Evolutionary conservation across 2,888 invertebrate species (phyloP).

Genomic region (Boloria euphrosyne): DNA sequence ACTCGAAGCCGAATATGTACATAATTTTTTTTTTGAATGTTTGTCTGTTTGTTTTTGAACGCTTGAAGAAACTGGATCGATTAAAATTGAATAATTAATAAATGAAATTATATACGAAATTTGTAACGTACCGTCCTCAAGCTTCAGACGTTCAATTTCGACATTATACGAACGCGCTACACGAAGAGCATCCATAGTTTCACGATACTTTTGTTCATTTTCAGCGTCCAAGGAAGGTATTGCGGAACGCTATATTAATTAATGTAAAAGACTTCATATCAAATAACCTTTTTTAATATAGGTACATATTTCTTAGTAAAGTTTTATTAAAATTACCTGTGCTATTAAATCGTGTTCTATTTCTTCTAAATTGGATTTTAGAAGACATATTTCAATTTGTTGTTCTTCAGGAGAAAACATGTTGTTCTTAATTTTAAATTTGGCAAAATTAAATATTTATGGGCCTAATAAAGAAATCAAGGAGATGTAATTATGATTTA

Average conservation of each 20-base stretch:
- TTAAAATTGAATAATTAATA: too few relatives aligned
- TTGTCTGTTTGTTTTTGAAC: too few relatives aligned
- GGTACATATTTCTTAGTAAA: background rate
- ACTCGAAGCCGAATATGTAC: too few relatives aligned
- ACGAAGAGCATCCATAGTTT: constrained; percentile 54
- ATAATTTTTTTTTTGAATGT: too few relatives aligned
- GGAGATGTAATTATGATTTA: too few relatives aligned
- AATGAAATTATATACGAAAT: background rate
- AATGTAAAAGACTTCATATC: background rate
- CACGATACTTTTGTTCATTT: constrained; percentile 59
- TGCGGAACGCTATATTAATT: constrained; percentile 53
- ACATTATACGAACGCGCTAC: constrained; percentile 55
- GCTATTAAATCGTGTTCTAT: constrained; percentile 60
- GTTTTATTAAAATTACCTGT: constrained; percentile 52
- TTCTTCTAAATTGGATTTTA: constrained; percentile 65
- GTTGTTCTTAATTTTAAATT: constrained; percentile 33
- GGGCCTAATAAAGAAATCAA: too few relatives aligned
- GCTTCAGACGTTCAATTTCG: constrained; percentile 48
- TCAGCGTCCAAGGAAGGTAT: constrained; percentile 62
- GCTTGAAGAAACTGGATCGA: too few relatives aligned
- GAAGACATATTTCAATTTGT: constrained; percentile 66
- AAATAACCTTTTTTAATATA: background rate
- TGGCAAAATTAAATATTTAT: too few relatives aligned
- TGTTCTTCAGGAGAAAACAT: constrained; percentile 68
- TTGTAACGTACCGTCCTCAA: constrained; percentile 18